Base-by-base conservation (phyloP, 2,797 vertebrate genomes). In the Pangasius macronema region DNA sequence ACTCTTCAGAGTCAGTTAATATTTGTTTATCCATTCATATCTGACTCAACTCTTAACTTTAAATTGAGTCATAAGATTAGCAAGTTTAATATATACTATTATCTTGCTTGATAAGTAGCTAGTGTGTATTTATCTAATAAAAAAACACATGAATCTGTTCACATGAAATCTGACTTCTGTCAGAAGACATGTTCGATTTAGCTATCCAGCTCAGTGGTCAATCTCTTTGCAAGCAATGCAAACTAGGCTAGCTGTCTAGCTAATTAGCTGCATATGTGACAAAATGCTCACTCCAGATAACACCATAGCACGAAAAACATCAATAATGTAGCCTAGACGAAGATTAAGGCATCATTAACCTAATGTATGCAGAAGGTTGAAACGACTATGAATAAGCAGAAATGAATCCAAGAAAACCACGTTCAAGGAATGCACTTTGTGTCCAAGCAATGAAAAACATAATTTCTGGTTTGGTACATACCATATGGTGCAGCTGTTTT, bases 111-210 rank as follows among this genome's bases (percentile, higher is more conserved):
- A 79, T 79, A 79, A 57, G n/a, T 22, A 79, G 7, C n/a, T 20
- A 79, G 51, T 39, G 39, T 13, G 16, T 80, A n/a, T 53, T 18
- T 77, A 49, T n/a, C 27, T 16, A 76, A 27, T 73, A 4, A 27
- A 73, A 36, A 70, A 75, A 73, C 46, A 9, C 46, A 46, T 46
- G 42, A 46, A 46, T 11, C 8, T 27, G 11, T 27, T 16, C 13
- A 88, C 76, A 57, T 57, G 24, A 36, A 33, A 79, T 20, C 9
- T 79, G n/a, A 8, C 75, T 53, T 55, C 72, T 76, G 46, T 80
- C 57, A 59, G 53, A 80, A 80, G 55, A 59, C 30, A 30, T 80
- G 10, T 61, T 77, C n/a, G 16, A 77, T 53, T 53, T 30, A 14
- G 11, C 14, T 77, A 20, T 61, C 46, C 18, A 61, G 36, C 18